Conservation (phyloP, 53 echinoderm and acorn worm species). For the Pentamera pediparva region DNA sequence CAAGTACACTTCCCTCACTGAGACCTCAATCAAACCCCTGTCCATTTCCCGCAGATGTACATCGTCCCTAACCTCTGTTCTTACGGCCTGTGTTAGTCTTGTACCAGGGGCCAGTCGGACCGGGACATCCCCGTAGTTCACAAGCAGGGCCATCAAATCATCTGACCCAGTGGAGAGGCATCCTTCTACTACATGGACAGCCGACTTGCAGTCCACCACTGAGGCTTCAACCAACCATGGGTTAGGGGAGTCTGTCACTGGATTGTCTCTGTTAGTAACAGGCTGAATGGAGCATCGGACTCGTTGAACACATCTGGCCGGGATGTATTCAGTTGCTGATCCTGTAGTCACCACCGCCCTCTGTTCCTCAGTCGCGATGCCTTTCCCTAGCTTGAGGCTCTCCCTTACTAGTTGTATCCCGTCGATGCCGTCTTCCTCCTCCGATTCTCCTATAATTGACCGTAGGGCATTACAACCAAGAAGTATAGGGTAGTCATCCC, state of each 20-base stretch:
- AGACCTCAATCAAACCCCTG: neutral
- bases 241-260: neutral
- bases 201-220: neutral
- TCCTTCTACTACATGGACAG: neutral
- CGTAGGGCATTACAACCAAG: constrained; percentile 17
- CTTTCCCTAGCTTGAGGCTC: neutral
- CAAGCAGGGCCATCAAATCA: neutral
- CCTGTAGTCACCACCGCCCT: neutral
- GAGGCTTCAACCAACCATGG: neutral
- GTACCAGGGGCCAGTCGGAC: neutral
- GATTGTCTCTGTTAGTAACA: neutral
- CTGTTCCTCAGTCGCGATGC: neutral
- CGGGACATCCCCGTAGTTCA: neutral
- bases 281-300: neutral
- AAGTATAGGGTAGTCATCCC: neutral
- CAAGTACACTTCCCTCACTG: neutral
- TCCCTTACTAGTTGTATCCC: neutral
- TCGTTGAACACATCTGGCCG: neutral
- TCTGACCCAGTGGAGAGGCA: neutral
- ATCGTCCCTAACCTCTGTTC: neutral
- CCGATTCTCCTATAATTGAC: neutral
- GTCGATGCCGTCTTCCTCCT: neutral
- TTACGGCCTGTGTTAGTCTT: neutral
- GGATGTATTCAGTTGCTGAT: neutral
- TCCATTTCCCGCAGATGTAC: neutral